Percentiles rank a stretch among this genome's conserved stretches.
Conservation (phyloP, 2,113 vertebrate genomes). For the Lutjanus erythropterus region DNA sequence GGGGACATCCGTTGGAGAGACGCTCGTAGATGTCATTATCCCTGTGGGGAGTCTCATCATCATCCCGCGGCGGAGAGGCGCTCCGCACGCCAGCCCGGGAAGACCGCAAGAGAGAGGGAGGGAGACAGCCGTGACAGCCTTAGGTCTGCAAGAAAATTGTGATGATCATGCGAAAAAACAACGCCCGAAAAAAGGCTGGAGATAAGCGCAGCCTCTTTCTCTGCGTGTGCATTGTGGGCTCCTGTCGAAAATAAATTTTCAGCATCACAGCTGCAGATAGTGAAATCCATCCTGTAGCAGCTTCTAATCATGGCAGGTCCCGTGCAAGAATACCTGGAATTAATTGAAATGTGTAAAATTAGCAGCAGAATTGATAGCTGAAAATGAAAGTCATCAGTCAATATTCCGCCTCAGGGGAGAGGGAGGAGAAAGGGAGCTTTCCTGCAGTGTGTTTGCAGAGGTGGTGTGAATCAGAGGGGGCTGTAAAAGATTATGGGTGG, state of each 20-base stretch:
- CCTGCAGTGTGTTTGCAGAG: conserved; percentile 30
- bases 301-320: conserved; percentile 61
- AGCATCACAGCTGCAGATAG: background rate
- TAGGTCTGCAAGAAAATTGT: conserved; percentile 65
- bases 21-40: conserved; percentile 75
- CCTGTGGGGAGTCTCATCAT: conserved; percentile 69
- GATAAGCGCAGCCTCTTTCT: background rate
- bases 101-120: conserved; percentile 51
- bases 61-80: conserved; percentile 47
- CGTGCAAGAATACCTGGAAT: conserved; percentile 62
- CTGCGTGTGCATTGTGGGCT: background rate
- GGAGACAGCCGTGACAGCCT: conserved; percentile 64
- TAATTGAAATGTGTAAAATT: conserved; percentile 79
- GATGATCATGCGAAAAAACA: conserved; percentile 64
- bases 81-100: conserved; percentile 24
- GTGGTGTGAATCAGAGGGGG: conserved; percentile 29
- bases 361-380: conserved; percentile 65
- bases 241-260: background rate
- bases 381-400: conserved; percentile 81
- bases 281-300: conserved; percentile 28
- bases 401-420: conserved; percentile 59
- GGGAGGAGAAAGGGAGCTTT: conserved; percentile 37
- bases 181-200: background rate
- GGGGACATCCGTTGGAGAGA: conserved; percentile 71
- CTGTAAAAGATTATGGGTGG: conserved; percentile 5